Evolutionary conservation across 2,888 invertebrate genomes (phyloP).

Genomic region (Sisyra terminalis): DNA sequence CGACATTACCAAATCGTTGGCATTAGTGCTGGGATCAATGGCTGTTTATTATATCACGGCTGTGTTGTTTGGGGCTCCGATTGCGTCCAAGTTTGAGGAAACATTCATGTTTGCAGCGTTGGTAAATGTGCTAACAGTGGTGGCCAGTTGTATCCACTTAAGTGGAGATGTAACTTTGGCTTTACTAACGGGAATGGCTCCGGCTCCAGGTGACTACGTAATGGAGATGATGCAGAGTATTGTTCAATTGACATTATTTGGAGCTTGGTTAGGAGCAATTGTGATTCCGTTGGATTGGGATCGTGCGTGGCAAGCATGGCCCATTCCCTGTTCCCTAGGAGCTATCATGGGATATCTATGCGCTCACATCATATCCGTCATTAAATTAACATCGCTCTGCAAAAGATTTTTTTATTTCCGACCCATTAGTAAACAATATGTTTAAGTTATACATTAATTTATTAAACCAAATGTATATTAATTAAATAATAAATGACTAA

Average conservation of each 20-base stretch:
- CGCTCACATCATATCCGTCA: conserved; percentile 35
- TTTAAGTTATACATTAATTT: too few relatives aligned
- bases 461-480: too few relatives aligned
- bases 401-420: too few relatives aligned
- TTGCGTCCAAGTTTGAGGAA: conserved; percentile 43
- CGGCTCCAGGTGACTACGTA: conserved; percentile 32
- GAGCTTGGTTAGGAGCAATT: conserved; percentile 71
- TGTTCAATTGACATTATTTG: conserved; percentile 42
- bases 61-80: conserved; percentile 51
- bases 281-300: conserved; percentile 87
- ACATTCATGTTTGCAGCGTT: conserved; percentile 48
- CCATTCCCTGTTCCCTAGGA: conserved; percentile 54
- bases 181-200: conserved; percentile 33
- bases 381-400: conserved; percentile 18
- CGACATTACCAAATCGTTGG: conserved; percentile 32
- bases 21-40: conserved; percentile 29
- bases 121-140: conserved; percentile 40
- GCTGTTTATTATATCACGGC: conserved; percentile 39
- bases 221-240: conserved; percentile 39
- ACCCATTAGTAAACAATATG: too few relatives aligned
- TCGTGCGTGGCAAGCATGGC: conserved; percentile 74
- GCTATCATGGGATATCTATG: conserved; percentile 42
- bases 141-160: conserved; percentile 42
- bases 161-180: conserved; percentile 39
- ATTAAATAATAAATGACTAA: too few relatives aligned